phyloP scores from a whole-genome alignment of 2,888 invertebrate genomes.

The Tetrapedia diversipes region DNA sequence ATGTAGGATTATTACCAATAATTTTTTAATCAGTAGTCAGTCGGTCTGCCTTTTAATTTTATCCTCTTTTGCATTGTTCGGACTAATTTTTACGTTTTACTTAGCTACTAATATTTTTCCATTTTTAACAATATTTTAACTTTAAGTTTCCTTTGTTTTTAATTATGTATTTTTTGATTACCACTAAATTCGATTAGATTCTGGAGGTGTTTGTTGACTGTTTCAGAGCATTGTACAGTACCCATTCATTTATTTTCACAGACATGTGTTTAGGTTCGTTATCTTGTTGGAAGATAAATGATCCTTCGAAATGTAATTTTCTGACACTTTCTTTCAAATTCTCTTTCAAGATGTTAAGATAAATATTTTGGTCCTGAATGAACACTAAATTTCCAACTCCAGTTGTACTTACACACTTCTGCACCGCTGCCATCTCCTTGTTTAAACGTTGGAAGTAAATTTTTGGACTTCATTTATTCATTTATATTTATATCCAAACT shows the following conservation, averaged over 20 bases:
- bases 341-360: background rate
- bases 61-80: background rate
- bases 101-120: conserved; percentile 1
- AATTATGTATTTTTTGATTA: background rate
- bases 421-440: too few species aligned
- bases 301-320: background rate
- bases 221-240: too few species aligned
- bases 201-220: too few species aligned
- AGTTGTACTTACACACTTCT: too few species aligned
- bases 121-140: background rate
- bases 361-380: background rate
- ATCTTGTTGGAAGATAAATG: background rate
- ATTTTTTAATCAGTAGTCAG: background rate
- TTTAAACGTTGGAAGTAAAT: too few species aligned
- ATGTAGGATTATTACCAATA: background rate
- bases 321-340: background rate
- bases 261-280: too few species aligned
- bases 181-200: too few species aligned
- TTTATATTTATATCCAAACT: too few species aligned
- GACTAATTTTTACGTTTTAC: background rate
- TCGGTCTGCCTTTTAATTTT: background rate
- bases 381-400: too few species aligned
- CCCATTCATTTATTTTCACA: too few species aligned
- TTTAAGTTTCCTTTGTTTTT: conserved; percentile 6
- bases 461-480: too few species aligned